Evolutionary conservation across 35 echinoderm and acorn worm genomes (phyloP).

Genomic region (Strongylocentrotus purpuratus): DNA sequence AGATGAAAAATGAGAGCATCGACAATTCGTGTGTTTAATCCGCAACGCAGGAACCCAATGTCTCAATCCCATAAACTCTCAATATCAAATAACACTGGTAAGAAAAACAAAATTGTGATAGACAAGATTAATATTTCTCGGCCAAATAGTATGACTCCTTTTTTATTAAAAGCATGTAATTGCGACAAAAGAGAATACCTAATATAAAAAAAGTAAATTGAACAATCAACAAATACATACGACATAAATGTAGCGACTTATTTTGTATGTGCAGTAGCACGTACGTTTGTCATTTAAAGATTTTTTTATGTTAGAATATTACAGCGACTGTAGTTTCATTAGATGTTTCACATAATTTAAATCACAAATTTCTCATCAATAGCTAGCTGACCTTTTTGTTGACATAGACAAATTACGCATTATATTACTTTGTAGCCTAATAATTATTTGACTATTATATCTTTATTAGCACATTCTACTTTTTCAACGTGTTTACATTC

Average conservation of each 20-base stretch:
- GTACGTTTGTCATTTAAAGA: background rate
- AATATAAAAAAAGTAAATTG: constrained; percentile 14
- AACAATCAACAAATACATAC: background rate
- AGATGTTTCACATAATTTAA: background rate
- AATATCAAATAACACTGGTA: background rate
- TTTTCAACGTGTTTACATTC: background rate
- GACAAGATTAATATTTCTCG: background rate
- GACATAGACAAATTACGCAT: background rate
- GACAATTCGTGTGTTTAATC: background rate
- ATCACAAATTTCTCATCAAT: background rate
- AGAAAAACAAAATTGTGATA: background rate
- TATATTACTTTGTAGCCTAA: background rate
- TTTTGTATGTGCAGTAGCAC: background rate
- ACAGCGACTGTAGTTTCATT: background rate
- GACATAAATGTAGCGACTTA: background rate
- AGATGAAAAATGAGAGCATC: background rate
- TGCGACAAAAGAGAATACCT: constrained; percentile 2
- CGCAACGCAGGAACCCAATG: background rate
- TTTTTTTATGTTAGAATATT: background rate
- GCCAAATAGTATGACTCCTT: constrained; percentile 30
- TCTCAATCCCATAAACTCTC: too few species aligned
- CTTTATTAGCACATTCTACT: background rate
- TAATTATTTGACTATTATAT: background rate
- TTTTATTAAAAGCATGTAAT: constrained; percentile 40
- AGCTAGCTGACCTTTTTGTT: too few species aligned